phyloP scores from a whole-genome alignment of 2,113 vertebrate species.

The Glaucomys volans region DNA sequence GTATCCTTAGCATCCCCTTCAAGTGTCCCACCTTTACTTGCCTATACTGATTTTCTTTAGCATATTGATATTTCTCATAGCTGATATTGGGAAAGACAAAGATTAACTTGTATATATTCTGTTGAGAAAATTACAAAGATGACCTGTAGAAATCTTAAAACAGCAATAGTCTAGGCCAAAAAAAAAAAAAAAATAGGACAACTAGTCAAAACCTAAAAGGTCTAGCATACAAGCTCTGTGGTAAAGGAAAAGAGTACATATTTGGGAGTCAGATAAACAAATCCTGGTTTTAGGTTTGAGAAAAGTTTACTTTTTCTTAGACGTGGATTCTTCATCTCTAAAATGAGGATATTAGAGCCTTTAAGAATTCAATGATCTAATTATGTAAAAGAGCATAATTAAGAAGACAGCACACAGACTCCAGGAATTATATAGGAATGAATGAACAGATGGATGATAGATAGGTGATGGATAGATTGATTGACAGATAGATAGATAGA shows the following conservation, averaged over 20 bases:
- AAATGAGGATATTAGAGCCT: not conserved
- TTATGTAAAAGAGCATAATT: not conserved
- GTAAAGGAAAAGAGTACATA: not conserved
- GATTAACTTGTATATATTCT: conserved; percentile 24
- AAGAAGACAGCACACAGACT: not conserved
- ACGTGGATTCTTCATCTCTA: conserved; percentile 2
- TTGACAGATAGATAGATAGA: not conserved
- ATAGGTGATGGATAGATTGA: not conserved
- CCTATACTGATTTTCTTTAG: not conserved
- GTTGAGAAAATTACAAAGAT: not conserved
- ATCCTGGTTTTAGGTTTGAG: not conserved
- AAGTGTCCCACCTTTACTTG: not conserved
- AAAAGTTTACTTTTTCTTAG: not conserved
- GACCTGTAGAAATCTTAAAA: conserved; percentile 2
- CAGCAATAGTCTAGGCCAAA: not conserved
- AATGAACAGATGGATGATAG: not conserved
- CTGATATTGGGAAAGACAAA: conserved; percentile 2
- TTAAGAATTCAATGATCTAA: not conserved
- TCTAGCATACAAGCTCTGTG: not conserved
- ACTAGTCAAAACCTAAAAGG: not conserved
- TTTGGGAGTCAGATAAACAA: not conserved
- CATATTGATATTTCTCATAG: not conserved
- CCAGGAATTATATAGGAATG: not conserved
- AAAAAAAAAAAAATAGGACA: not conserved
- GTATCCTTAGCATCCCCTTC: not conserved